Conservation (phyloP, 2,888 invertebrate species). For the Dryobotodes eremita region DNA sequence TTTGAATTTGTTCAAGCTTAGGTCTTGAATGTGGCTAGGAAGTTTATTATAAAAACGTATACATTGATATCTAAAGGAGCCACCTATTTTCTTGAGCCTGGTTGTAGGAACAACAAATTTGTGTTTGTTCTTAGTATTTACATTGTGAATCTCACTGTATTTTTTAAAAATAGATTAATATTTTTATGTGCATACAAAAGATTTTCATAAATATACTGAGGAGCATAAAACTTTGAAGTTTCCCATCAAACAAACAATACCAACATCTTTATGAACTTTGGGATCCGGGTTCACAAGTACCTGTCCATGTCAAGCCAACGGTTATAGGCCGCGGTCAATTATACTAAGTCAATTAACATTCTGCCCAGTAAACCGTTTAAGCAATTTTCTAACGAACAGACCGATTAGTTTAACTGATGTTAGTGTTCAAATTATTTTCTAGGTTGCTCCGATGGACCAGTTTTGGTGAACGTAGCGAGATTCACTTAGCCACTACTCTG, state of each 20-base stretch:
- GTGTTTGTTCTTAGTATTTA: too few species aligned
- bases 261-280: neutral
- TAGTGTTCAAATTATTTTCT: conserved; percentile 29
- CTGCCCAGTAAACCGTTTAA: conserved; percentile 40
- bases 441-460: neutral
- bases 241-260: neutral
- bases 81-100: too few species aligned
- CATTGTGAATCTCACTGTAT: too few species aligned
- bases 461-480: neutral
- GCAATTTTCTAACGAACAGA: conserved; percentile 55
- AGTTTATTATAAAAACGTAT: too few species aligned
- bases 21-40: too few species aligned
- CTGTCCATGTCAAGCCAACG: conserved; percentile 18
- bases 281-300: conserved; percentile 39
- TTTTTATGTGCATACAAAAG: too few species aligned
- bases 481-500: neutral
- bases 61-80: too few species aligned
- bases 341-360: conserved; percentile 48
- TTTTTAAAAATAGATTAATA: too few species aligned
- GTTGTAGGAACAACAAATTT: too few species aligned
- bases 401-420: conserved; percentile 17
- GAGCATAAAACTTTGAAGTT: neutral
- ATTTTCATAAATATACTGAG: too few species aligned
- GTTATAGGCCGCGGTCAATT: conserved; percentile 30
- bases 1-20: too few species aligned